Evolutionary conservation across 2,113 vertebrate species (phyloP).

Genomic region (Nesogale talazaci): DNA sequence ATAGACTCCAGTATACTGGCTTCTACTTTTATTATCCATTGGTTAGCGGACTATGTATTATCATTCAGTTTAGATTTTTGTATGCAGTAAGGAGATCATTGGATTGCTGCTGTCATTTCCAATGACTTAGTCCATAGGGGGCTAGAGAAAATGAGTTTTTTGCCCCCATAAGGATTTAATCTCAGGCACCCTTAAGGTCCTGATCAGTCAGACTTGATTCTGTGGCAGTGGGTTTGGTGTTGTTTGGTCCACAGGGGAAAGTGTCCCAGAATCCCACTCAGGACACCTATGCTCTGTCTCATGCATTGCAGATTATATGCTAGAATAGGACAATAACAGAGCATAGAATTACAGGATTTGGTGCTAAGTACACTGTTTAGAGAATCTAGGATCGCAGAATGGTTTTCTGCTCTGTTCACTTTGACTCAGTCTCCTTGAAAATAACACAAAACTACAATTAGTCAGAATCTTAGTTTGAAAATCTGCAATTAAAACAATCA

Average conservation of each 20-base stretch:
- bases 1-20: not conserved
- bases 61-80: not conserved
- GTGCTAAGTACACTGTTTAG: not conserved
- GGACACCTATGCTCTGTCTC: not conserved
- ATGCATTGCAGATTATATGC: not conserved
- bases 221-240: no score
- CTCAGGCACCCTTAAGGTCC: no score
- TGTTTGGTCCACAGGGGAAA: not conserved
- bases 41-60: not conserved
- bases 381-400: not conserved
- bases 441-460: no score
- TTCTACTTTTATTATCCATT: conserved; percentile 25
- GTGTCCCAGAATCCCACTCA: not conserved
- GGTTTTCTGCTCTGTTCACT: no score
- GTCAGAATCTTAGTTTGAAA: no score
- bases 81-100: not conserved
- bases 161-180: no score
- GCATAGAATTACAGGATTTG: not conserved
- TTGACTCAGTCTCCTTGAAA: no score
- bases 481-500: no score
- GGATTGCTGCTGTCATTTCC: not conserved
- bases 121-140: not conserved
- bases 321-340: not conserved
- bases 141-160: no score
- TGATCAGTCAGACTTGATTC: no score